A percentile compares a stretch with the other conserved stretches of the same genome.
These are phyloP conservation scores for Platanista minor DNA, from an alignment of 2,113 vertebrate species.

Conservation along the genomic window DNA sequence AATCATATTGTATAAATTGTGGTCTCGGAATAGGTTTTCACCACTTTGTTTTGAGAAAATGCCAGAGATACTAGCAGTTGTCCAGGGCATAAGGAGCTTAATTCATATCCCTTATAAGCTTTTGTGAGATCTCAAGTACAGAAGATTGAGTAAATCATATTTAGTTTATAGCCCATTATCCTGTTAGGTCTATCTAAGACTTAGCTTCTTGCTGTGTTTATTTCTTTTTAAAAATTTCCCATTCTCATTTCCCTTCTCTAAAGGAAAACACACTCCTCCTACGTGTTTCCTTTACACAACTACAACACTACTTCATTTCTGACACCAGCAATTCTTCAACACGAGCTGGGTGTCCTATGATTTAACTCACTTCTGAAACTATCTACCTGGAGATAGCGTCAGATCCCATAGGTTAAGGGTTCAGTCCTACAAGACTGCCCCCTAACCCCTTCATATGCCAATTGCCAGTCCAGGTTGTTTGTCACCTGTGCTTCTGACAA, in stretches of 20 bases:
- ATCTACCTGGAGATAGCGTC: background rate
- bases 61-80: background rate
- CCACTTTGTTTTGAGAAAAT: slow-evolving; percentile 22
- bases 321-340: background rate
- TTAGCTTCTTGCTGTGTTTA: background rate
- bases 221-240: slow-evolving; percentile 15
- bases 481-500: background rate
- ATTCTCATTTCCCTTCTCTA: background rate
- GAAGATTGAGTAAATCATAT: background rate
- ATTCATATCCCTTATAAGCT: background rate
- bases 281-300: background rate
- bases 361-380: background rate
- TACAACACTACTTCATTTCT: background rate
- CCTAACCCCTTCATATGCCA: background rate
- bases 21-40: background rate
- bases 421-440: background rate
- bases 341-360: background rate
- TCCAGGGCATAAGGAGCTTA: background rate
- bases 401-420: background rate
- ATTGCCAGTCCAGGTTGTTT: background rate
- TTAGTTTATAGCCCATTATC: background rate
- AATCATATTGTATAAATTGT: background rate
- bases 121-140: background rate
- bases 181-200: background rate
- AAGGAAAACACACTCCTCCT: background rate